phyloP scores from a whole-genome alignment of 1,140 invertebrate species.

The Rhagoletis pomonella region DNA sequence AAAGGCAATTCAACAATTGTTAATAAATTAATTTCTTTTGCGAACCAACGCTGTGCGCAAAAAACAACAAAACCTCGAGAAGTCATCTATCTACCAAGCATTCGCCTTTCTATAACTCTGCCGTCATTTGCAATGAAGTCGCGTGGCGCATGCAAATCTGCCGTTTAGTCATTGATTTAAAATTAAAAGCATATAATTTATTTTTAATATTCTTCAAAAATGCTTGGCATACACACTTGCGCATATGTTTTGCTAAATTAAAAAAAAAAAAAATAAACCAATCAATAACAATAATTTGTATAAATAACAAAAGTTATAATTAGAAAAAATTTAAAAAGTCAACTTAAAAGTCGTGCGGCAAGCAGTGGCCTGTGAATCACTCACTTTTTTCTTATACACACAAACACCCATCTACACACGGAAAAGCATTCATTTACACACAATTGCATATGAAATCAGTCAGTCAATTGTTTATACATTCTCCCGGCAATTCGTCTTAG shows the following conservation, averaged over 20 bases:
- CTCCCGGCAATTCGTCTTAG: slow-evolving; percentile 18
- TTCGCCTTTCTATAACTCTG: background rate
- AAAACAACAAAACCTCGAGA: background rate
- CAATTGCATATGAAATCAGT: slow-evolving; percentile 26
- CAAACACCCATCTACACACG: background rate
- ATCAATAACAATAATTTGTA: background rate
- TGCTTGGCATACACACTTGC: background rate
- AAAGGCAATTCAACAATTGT: background rate
- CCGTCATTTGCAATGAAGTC: background rate
- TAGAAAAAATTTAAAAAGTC: background rate
- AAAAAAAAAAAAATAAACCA: background rate
- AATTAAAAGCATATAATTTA: slow-evolving; percentile 7
- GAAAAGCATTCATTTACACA: background rate
- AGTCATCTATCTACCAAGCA: no score
- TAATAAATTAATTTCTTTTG: slow-evolving; percentile 24
- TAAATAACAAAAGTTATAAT: slow-evolving; percentile 24
- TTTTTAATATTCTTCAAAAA: background rate
- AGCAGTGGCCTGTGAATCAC: slow-evolving; percentile 12
- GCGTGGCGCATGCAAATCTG: slow-evolving; percentile 37
- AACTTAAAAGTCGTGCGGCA: no score
- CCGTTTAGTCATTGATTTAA: slow-evolving; percentile 30
- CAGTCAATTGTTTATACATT: slow-evolving; percentile 25
- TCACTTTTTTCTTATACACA: background rate
- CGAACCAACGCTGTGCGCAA: background rate
- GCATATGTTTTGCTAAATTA: background rate